A percentile compares a stretch with the other conserved stretches of the same genome.
Evolutionary conservation across 2,797 vertebrate species (phyloP).

Genomic region (Pseudotriccus pelzelni): DNA sequence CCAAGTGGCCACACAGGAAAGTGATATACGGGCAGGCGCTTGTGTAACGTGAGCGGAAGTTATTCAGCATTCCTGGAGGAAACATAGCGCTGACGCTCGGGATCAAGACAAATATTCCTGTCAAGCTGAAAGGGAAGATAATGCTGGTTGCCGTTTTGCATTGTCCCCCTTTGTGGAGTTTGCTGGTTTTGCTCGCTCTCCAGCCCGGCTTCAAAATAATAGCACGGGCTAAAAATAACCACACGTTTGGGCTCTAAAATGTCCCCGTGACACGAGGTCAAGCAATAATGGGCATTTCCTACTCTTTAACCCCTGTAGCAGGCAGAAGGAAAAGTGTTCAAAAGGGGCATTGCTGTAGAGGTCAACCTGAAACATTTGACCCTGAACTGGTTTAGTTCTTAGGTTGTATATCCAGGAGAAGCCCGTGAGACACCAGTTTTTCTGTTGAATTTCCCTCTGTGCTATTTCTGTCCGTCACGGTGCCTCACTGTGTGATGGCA

Average conservation of each 20-base stretch:
- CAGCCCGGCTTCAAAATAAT: conserved; percentile 39
- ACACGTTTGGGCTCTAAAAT: conserved; percentile 50
- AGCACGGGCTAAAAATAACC: conserved; percentile 64
- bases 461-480: background rate
- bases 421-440: background rate
- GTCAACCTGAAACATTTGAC: conserved; percentile 74
- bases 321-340: conserved; percentile 79
- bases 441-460: background rate
- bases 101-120: conserved; percentile 37
- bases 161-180: background rate
- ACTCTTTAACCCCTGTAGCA: conserved; percentile 70
- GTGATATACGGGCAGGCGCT: conserved; percentile 30
- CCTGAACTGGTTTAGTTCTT: conserved; percentile 69
- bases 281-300: conserved; percentile 79
- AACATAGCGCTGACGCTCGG: conserved; percentile 10
- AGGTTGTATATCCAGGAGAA: conserved; percentile 45
- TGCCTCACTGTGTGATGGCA: background rate
- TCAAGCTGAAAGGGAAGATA: conserved; percentile 40
- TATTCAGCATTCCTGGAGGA: conserved; percentile 60
- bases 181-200: conserved; percentile 8
- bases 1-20: conserved; percentile 63
- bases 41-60: conserved; percentile 50
- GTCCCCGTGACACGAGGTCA: conserved; percentile 64
- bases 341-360: conserved; percentile 64
- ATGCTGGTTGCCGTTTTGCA: conserved; percentile 10